Conservation (phyloP, 2,888 invertebrate species). For the Timema cristinae region DNA sequence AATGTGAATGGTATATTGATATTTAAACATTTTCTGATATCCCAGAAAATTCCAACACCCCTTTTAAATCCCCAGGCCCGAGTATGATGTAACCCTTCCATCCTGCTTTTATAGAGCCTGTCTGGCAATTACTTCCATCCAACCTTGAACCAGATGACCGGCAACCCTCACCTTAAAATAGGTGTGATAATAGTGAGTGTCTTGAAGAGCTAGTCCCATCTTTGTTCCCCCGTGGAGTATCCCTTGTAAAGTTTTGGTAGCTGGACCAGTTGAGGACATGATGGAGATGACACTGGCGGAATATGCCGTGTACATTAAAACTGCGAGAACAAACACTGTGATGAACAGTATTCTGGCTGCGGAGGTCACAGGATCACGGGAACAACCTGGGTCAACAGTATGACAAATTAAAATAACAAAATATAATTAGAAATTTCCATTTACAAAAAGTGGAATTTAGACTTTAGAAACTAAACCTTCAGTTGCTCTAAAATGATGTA, state of each 20-base stretch:
- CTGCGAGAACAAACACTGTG: constrained; percentile 28
- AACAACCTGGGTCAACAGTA: constrained; percentile 17
- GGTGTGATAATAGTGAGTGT: constrained; percentile 23
- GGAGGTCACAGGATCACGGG: constrained; percentile 28
- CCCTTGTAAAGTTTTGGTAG: constrained; percentile 15
- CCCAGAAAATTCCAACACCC: no score
- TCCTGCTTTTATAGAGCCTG: no score
- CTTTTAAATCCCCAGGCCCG: no score
- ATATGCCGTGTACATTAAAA: constrained; percentile 29
- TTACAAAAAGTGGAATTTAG: background rate
- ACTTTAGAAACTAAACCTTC: background rate
- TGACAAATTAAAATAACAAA: background rate
- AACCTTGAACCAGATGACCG: no score
- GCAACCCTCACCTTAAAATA: constrained; percentile 21
- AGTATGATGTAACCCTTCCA: no score
- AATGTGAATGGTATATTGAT: no score
- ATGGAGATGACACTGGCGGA: constrained; percentile 30
- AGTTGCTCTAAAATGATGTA: no score
- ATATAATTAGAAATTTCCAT: background rate
- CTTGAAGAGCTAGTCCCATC: constrained; percentile 23
- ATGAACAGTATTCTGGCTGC: constrained; percentile 30
- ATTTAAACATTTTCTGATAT: no score
- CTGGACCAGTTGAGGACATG: constrained; percentile 26
- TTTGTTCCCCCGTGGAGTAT: constrained; percentile 14
- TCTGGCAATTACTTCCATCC: no score